phyloP scores from a whole-genome alignment of 2,888 invertebrate species.

The Corbicula japonica region DNA sequence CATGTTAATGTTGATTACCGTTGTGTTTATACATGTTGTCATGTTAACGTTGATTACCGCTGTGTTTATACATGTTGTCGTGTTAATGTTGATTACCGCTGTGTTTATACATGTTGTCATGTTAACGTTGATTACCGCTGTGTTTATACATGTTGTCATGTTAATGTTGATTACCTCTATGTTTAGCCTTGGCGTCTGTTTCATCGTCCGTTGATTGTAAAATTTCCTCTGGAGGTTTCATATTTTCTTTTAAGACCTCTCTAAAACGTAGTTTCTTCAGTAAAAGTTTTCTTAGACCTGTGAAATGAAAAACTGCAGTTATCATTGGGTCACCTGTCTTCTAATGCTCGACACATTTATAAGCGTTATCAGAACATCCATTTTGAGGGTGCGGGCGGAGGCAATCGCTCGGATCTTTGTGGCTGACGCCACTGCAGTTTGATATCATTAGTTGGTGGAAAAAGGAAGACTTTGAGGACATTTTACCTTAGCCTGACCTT shows the following conservation, averaged over 20 bases:
- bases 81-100: no score
- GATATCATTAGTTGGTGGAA: not conserved
- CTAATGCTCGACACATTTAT: not conserved
- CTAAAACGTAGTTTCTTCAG: constrained; percentile 61
- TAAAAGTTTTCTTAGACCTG: constrained; percentile 59
- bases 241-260: constrained; percentile 55
- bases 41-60: no score
- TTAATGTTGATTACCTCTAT: constrained; percentile 55
- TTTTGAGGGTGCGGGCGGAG: not conserved
- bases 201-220: constrained; percentile 26
- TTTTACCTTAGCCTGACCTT: not conserved
- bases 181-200: constrained; percentile 36
- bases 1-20: no score
- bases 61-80: no score
- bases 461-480: not conserved
- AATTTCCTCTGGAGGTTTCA: constrained; percentile 47
- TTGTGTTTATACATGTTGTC: no score
- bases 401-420: not conserved
- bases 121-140: no score
- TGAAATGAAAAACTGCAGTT: constrained; percentile 13
- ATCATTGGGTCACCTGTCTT: not conserved
- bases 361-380: not conserved
- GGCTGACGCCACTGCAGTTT: not conserved
- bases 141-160: no score
- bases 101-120: no score